Evolutionary conservation across 2,888 invertebrate species (phyloP).

Genomic region (Lissocephala sabroskyi): DNA sequence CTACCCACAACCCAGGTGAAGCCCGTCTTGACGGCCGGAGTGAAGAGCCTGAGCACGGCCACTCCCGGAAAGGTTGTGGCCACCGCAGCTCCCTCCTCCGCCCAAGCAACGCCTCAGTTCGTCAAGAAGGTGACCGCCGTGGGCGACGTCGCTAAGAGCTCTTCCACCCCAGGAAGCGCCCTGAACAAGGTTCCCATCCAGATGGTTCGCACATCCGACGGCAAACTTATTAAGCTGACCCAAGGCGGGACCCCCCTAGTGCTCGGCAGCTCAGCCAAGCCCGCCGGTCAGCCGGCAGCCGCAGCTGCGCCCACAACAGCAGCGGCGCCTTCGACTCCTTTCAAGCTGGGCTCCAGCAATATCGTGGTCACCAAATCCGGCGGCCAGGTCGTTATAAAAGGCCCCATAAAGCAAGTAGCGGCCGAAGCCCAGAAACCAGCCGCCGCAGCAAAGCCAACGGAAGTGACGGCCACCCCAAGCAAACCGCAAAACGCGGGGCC

Average conservation of each 20-base stretch:
- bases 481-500: constrained; percentile 1
- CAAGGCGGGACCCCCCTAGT: constrained; percentile 24
- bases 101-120: not conserved
- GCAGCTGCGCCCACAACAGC: constrained; percentile 5
- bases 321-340: not conserved
- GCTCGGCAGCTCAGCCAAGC: constrained; percentile 33
- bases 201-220: constrained; percentile 48
- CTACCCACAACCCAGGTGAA: constrained; percentile 2
- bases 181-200: constrained; percentile 30
- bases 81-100: not conserved
- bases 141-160: constrained; percentile 1
- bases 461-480: constrained; percentile 1
- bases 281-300: constrained; percentile 3
- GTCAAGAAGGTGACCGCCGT: not conserved
- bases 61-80: not conserved
- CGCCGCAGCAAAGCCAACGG: not conserved
- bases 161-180: constrained; percentile 1
- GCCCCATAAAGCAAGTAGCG: constrained; percentile 26
- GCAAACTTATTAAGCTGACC: constrained; percentile 50
- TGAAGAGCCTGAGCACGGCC: constrained; percentile 29
- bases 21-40: constrained; percentile 14
- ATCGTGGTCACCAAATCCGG: constrained; percentile 24
- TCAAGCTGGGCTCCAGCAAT: constrained; percentile 5
- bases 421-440: constrained; percentile 14
- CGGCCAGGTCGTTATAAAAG: constrained; percentile 40